Percentiles rank a stretch among this genome's conserved stretches.
Evolutionary conservation across 1,140 invertebrate genomes (phyloP).

Genomic region (Zaprionus inermis): DNA sequence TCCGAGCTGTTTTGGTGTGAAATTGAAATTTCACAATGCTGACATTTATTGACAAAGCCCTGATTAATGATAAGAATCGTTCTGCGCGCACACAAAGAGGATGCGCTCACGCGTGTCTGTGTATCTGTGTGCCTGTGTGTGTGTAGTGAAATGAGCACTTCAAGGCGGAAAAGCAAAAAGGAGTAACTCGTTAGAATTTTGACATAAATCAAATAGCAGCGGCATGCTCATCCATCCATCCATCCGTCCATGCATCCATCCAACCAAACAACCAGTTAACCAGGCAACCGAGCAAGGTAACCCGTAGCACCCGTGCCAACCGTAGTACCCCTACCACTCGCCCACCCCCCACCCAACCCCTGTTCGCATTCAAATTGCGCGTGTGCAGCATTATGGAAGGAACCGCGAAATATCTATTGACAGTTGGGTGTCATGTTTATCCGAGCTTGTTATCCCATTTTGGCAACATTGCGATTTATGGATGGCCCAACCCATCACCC

Average conservation of each 20-base stretch:
- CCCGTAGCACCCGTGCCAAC: background rate
- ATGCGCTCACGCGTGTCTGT: slow-evolving; percentile 35
- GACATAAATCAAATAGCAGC: slow-evolving; percentile 84
- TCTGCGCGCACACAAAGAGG: slow-evolving; percentile 41
- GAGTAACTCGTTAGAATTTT: slow-evolving; percentile 81
- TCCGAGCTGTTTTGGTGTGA: slow-evolving; percentile 66
- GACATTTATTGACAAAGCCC: slow-evolving; percentile 82
- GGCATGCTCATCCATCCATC: slow-evolving; percentile 72
- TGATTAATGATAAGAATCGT: slow-evolving; percentile 82
- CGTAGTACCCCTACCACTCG: background rate
- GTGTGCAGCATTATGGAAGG: slow-evolving; percentile 82
- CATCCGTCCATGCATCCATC: slow-evolving; percentile 15
- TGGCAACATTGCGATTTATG: slow-evolving; percentile 84
- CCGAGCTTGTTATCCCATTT: slow-evolving; percentile 83
- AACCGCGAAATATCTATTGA: slow-evolving; percentile 84
- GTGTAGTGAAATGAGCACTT: slow-evolving; percentile 37
- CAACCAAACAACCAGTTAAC: slow-evolving; percentile 1
- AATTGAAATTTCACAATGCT: slow-evolving; percentile 80
- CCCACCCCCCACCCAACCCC: background rate
- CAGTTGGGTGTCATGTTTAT: slow-evolving; percentile 84
- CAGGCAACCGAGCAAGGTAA: slow-evolving; percentile 6
- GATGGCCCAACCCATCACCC: slow-evolving; percentile 52
- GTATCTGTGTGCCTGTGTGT: slow-evolving; percentile 14
- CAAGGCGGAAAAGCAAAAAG: slow-evolving; percentile 30
- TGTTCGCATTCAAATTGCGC: slow-evolving; percentile 43